These are phyloP conservation scores for Plecotus auritus DNA, from an alignment of 2,113 vertebrate species.

Conservation along the genomic window DNA sequence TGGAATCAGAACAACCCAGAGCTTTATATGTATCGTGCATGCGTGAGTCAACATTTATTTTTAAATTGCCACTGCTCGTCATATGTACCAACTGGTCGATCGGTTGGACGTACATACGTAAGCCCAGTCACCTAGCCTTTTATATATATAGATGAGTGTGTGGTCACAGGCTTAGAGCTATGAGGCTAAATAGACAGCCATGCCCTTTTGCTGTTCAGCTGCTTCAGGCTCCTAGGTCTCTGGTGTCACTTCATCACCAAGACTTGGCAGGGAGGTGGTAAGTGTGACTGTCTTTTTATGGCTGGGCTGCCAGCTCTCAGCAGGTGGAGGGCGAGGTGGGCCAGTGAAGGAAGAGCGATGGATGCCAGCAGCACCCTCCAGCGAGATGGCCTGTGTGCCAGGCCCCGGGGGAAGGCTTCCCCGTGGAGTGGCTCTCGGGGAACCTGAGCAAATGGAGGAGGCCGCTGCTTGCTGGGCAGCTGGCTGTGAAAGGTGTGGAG, in stretches of 20 bases:
- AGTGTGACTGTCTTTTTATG: background rate
- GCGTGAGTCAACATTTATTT: too few relatives aligned
- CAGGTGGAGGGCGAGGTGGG: background rate
- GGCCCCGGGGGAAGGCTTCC: background rate
- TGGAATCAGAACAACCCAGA: too few relatives aligned
- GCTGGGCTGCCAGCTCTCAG: background rate
- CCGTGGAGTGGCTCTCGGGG: background rate
- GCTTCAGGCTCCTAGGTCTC: background rate
- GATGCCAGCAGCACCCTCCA: background rate
- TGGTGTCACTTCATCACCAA: background rate
- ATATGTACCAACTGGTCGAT: too few relatives aligned
- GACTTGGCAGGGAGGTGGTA: background rate
- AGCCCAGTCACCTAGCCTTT: too few relatives aligned
- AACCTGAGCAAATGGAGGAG: background rate
- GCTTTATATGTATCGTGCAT: too few relatives aligned
- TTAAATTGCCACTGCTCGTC: too few relatives aligned
- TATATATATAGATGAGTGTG: background rate
- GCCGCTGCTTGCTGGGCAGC: background rate
- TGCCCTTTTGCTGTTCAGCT: background rate
- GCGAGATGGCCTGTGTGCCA: background rate
- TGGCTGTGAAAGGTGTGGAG: background rate
- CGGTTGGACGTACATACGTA: too few relatives aligned
- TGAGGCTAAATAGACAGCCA: background rate
- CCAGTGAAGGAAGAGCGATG: background rate
- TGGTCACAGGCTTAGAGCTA: background rate